These are phyloP conservation scores for Acromyrmex heyeri DNA, from an alignment of 1,140 invertebrate genomes.

Conservation along the genomic window DNA sequence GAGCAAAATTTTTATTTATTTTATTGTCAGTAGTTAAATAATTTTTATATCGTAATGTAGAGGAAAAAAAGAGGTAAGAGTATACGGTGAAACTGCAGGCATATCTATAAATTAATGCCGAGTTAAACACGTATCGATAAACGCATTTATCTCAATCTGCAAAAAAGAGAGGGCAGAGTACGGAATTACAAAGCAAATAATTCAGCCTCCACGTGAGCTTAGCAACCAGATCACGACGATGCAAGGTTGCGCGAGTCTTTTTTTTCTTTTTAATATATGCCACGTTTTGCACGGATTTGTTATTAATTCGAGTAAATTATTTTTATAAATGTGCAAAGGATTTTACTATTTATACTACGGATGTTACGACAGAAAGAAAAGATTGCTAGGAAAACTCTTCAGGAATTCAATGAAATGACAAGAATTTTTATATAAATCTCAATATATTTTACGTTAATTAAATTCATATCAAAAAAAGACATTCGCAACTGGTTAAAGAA, in stretches of 20 bases:
- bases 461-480: not conserved
- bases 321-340: conserved; percentile 74
- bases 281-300: conserved; percentile 76
- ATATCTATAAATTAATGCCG: not conserved
- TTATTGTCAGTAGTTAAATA: not conserved
- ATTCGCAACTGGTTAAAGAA: not conserved
- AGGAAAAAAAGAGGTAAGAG: not conserved
- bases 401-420: not conserved
- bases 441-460: conserved; percentile 14
- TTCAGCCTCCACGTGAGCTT: conserved; percentile 17
- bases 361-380: not conserved
- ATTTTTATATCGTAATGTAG: not conserved
- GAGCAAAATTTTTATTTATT: not conserved
- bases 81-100: not conserved
- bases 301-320: conserved; percentile 77
- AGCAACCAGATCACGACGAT: conserved; percentile 68
- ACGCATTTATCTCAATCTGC: not conserved
- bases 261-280: conserved; percentile 64
- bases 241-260: conserved; percentile 65
- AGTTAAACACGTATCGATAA: not conserved
- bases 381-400: not conserved
- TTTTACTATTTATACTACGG: not conserved
- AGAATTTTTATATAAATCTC: not conserved
- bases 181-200: conserved; percentile 40
- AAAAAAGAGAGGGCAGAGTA: conserved; percentile 29